Base-by-base conservation (phyloP, 2,888 invertebrate species). In the Philhelius pedissequus region DNA sequence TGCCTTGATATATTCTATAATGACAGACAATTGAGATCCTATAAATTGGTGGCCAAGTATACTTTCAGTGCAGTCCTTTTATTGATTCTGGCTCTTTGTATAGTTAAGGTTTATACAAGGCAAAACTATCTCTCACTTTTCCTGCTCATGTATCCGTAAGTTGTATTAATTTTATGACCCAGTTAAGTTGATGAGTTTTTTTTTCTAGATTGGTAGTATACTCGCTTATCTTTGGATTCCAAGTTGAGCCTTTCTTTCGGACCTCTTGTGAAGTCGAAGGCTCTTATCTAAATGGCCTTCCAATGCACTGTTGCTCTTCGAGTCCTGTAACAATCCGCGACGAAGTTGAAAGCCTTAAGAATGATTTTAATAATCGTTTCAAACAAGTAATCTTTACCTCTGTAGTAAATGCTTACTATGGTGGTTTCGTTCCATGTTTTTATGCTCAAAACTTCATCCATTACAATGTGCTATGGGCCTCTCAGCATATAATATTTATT, bases 71-170 rank as follows among this genome's bases (percentile, higher is more conserved):
- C 93, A 13, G 90, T 94, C 54, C 92, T 95, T 2, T 91, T 94
- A 62, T 92, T 94, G 20, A 92, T 94, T 6, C 90, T 96, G 25
- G 92, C 93, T 3, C 94, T 94, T 93, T 96, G 95, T 89, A 93
- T 94, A n/a, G 94, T 94, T 88, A 93, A 94, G 89, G 94, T 97
- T 88, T 93, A 95, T 88, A 93, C 95, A 86, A 95, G 95, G 87
- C 95, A 97, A 91, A 94, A 96, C 27, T 91, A 96, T 5, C 93
- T 96, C 87, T 95, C 96, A 88, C 94, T 97, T 87, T 94, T 98
- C 89, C 96, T 96, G 89, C 93, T 98, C 11, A 94, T 95, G 87
- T 98, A 97, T 92, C 98, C 98, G 97, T 98, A 93, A 95, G 97
- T 95, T 22, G 0, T n/a, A 4, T 4, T 25, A 25, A 3, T 35